These are phyloP conservation scores for Ostrea edulis DNA, from an alignment of 1,140 invertebrate species.

Conservation along the genomic window DNA sequence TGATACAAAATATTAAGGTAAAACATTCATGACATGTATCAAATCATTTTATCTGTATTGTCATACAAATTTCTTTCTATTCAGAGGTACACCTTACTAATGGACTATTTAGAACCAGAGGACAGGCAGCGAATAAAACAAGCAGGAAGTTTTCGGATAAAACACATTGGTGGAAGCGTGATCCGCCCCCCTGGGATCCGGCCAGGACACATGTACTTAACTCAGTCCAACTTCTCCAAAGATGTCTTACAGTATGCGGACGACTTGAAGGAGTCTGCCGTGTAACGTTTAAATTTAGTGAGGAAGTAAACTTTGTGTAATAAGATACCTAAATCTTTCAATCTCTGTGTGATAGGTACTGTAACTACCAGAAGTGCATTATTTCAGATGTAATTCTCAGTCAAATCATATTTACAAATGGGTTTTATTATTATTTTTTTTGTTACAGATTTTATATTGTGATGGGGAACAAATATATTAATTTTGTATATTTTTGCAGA, in stretches of 20 bases:
- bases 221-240: constrained; percentile 23
- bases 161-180: constrained; percentile 48
- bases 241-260: background rate
- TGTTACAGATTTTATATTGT: constrained; percentile 21
- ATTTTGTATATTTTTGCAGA: constrained; percentile 7
- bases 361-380: constrained; percentile 23
- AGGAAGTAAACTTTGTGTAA: background rate
- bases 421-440: background rate
- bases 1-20: too few relatives aligned
- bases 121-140: constrained; percentile 46
- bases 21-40: too few relatives aligned
- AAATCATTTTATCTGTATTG: too few relatives aligned
- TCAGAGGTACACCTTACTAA: constrained; percentile 51
- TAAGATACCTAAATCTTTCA: constrained; percentile 20
- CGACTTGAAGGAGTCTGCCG: background rate
- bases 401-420: background rate
- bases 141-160: constrained; percentile 43
- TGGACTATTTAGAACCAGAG: constrained; percentile 42
- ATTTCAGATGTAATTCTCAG: constrained; percentile 16
- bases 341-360: constrained; percentile 1
- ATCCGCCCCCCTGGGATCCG: constrained; percentile 41
- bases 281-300: constrained; percentile 8
- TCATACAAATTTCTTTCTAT: background rate
- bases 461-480: constrained; percentile 28
- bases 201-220: constrained; percentile 22